A percentile compares a stretch with the other conserved stretches of the same genome.
These are phyloP conservation scores for Eudyptes chrysolophus DNA, from an alignment of 2,113 vertebrate genomes.

Conservation along the genomic window DNA sequence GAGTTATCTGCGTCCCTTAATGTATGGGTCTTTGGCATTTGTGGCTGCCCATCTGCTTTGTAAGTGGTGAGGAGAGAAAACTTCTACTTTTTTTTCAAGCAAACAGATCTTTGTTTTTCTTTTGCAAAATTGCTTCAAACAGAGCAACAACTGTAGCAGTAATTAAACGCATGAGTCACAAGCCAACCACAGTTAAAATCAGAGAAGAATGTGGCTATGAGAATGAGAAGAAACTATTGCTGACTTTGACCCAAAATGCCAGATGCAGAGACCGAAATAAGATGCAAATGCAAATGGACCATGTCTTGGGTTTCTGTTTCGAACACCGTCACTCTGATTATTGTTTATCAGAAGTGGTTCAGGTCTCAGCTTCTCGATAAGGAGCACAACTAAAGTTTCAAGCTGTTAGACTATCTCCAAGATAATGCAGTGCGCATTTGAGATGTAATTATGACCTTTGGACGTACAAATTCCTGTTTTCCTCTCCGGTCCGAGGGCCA, in stretches of 20 bases:
- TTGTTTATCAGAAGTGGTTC: not conserved
- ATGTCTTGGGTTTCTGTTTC: not conserved
- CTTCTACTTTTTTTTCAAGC: not conserved
- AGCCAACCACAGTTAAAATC: not conserved
- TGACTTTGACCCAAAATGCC: not conserved
- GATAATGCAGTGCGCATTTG: not conserved
- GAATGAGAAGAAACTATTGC: not conserved
- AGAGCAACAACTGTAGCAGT: not conserved
- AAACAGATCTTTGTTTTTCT: not conserved
- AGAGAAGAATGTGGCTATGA: not conserved
- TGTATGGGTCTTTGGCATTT: not conserved
- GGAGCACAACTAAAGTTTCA: not conserved
- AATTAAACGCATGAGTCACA: not conserved
- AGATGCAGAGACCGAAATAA: not conserved
- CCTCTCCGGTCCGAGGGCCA: rapidly evolving
- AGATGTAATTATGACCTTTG: conserved; percentile 17
- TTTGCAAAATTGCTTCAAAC: not conserved
- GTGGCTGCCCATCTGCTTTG: not conserved
- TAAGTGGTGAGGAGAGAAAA: not conserved
- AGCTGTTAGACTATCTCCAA: not conserved
- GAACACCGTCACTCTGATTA: not conserved
- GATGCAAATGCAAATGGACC: not conserved
- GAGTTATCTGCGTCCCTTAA: not conserved
- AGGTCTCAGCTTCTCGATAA: not conserved
- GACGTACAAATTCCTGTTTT: not conserved